Base-by-base conservation (phyloP, 2,888 invertebrate genomes). In the Nemoura dubitans region DNA sequence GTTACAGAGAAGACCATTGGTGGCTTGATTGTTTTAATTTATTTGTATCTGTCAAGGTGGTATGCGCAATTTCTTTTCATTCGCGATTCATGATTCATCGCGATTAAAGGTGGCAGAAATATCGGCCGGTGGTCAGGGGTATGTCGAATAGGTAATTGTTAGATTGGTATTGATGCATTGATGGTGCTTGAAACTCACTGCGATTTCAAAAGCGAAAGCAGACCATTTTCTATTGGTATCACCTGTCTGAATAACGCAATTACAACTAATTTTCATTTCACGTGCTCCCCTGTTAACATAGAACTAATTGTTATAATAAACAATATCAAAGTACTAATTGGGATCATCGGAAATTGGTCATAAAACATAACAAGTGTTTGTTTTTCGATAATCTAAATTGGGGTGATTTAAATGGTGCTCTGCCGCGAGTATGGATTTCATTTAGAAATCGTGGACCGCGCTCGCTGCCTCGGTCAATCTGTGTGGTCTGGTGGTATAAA, bases 281-380 rank as follows among this genome's bases (percentile, higher is more conserved):
- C 21, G n/a, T 78, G 27, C 27, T 78, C 7, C 16, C 27, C 78
- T 29, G 78, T 29, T 78, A 78, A 78, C 27, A 26, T 28, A 25
- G 26, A 7, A 5, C n/a, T 78, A 78, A 78, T 78, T 78, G 78
- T 26, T 78, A 78, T 78, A 78, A 14, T 78, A 78, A 78, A 78
- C 78, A 78, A 59, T 59, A 59, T 59, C 59, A 21, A 59, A 59
- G 14, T 14, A 59, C 59, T 59, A 59, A 59, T 59, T 59, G 59
- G 59, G 59, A 59, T 59, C 59, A 59, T 59, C 59, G 59, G 14
- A 59, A 59, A 59, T 59, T 59, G 59, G 14, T 59, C 59, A 59
- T 59, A 59, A 59, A 59, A 59, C 21, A 21, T 59, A 59, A 59
- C 21, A 59, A 59, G 59, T 59, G 59, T 59, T 59, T 59, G 59